Evolutionary conservation across 1,140 invertebrate genomes (phyloP).

Genomic region (Drosophila gunungcola): DNA sequence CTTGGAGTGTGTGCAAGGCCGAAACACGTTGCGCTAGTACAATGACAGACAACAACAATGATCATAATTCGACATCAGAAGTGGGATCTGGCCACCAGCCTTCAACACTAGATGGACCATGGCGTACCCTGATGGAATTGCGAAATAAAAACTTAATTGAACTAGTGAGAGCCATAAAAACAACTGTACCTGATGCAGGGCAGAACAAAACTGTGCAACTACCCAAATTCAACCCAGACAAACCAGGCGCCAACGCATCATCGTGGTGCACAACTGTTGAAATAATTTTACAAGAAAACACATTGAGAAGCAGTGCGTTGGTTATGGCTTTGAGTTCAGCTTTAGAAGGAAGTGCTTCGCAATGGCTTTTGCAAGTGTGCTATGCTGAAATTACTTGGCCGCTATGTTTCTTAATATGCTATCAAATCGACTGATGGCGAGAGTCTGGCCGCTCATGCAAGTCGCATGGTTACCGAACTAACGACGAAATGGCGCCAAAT

Average conservation of each 20-base stretch:
- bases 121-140: not conserved
- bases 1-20: too few relatives aligned
- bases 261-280: too few relatives aligned
- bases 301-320: too few relatives aligned
- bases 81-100: not conserved
- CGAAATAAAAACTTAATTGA: not conserved
- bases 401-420: not conserved
- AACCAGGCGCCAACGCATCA: too few relatives aligned
- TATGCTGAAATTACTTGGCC: not conserved
- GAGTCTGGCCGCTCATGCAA: not conserved
- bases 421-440: not conserved
- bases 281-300: too few relatives aligned
- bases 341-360: not conserved
- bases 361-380: not conserved
- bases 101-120: not conserved
- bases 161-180: not conserved
- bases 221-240: too few relatives aligned
- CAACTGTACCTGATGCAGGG: not conserved
- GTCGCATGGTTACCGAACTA: slow-evolving; percentile 27
- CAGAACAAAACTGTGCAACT: not conserved
- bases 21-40: too few relatives aligned
- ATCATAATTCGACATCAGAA: too few relatives aligned
- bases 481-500: slow-evolving; percentile 32
- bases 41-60: too few relatives aligned
- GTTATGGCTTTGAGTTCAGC: too few relatives aligned